A percentile compares a stretch with the other conserved stretches of the same genome.
These are phyloP conservation scores for Thelaira solivaga DNA, from an alignment of 2,888 invertebrate species.

Conservation along the genomic window DNA sequence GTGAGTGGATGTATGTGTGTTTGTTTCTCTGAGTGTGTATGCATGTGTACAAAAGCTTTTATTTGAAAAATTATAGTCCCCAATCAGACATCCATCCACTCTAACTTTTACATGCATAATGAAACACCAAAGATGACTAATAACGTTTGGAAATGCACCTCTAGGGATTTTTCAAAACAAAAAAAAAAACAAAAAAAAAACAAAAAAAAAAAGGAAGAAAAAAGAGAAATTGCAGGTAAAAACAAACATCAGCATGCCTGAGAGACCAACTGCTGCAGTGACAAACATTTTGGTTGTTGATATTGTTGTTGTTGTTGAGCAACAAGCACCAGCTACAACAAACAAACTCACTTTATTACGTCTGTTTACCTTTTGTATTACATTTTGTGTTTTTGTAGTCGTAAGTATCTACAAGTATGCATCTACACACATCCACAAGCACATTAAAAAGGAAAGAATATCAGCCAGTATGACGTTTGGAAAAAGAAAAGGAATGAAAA, in stretches of 20 bases:
- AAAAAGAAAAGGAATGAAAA: too few species aligned
- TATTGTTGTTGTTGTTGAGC: too few species aligned
- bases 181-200: not conserved
- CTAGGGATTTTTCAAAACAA: not conserved
- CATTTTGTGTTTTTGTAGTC: too few species aligned
- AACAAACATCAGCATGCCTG: too few species aligned
- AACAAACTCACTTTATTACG: too few species aligned
- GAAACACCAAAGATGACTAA: not conserved
- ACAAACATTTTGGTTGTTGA: too few species aligned
- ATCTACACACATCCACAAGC: too few species aligned
- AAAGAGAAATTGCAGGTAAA: not conserved
- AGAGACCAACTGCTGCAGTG: not conserved
- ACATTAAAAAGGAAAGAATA: too few species aligned
- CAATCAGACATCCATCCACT: not conserved
- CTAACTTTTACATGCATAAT: not conserved
- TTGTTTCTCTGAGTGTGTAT: not conserved
- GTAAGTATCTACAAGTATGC: too few species aligned
- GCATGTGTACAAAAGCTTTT: conserved; percentile 9
- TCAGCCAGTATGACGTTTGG: too few species aligned
- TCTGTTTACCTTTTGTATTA: too few species aligned
- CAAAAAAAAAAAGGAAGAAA: not conserved
- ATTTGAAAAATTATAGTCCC: not conserved
- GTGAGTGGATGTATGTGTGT: not conserved
- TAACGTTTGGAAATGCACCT: conserved; percentile 1
- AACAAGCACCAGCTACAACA: too few species aligned